Base-by-base conservation (phyloP, 2,888 invertebrate species). In the Andrena trimmerana region DNA sequence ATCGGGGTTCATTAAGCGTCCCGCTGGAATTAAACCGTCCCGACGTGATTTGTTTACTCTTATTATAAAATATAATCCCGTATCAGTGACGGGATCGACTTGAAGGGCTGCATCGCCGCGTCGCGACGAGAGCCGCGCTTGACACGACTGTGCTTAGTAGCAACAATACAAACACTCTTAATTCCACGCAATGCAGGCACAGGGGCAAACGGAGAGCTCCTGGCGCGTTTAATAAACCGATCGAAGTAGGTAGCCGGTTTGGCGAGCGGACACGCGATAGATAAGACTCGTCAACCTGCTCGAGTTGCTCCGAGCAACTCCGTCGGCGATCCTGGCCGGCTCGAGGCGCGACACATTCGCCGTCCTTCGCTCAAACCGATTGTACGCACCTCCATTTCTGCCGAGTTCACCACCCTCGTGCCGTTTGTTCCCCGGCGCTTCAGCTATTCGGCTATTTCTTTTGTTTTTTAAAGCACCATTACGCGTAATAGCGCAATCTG, bases 401-500 rank as follows among this genome's bases (percentile, higher is more conserved):
- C 52, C 36, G 20, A 16, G 10, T n/a, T 60, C 4, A 7, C 33
- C 36, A 59, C 29, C n/a, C 36, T n/a, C 59, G 36, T 24, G 67
- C 52, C 69, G 52, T 73, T 62, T 69, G 33, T 69, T 73, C 65
- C 6, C 13, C 16, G 36, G 2, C 65, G 42, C 62, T 79, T 75
- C 76, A 79, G 81, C 81, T 79, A 82, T 79, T 50, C 78, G 24
- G 60, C 57, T 16, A 62, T 79, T 83, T 42, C 42, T 16, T 42
- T 42, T 42, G 42, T 13, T 89, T 85, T 89, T 90, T 89, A 74
- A 89, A 90, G 82, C 88, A 84, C 90, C 90, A 92, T 92, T 90
- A 91, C 87, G 78, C 77, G 90, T 93, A 93, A 93, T 93, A 89
- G 92, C 77, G 92, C 92, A 93, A 92, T 93, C 93, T 92, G 92